Percentiles rank a stretch among this genome's conserved stretches.
Evolutionary conservation across 2,797 vertebrate species (phyloP).

Genomic region (Leuciscus waleckii): DNA sequence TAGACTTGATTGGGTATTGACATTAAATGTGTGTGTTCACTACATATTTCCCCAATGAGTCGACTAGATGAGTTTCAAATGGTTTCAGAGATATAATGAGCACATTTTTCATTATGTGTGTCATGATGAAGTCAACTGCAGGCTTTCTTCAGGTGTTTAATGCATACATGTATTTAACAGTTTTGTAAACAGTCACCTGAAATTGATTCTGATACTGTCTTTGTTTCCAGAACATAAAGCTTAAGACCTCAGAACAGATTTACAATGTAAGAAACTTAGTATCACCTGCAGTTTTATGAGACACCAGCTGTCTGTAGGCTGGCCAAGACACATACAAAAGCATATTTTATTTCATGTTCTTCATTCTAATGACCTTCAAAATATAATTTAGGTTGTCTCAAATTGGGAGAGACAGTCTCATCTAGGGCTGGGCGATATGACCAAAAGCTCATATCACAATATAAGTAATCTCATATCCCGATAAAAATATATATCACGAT

Average conservation of each 20-base stretch:
- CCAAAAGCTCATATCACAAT: too few relatives aligned
- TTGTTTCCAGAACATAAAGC: conserved; percentile 16
- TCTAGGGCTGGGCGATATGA: too few relatives aligned
- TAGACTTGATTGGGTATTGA: conserved; percentile 51
- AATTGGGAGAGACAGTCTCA: conserved; percentile 2
- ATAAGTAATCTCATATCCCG: too few relatives aligned
- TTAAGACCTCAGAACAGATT: conserved; percentile 9
- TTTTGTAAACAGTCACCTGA: not conserved
- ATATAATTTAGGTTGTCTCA: conserved; percentile 62
- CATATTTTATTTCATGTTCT: conserved; percentile 46
- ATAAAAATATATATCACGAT: too few relatives aligned
- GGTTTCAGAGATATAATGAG: conserved; percentile 15
- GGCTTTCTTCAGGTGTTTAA: not conserved
- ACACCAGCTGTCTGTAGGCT: conserved; percentile 47
- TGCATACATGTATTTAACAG: not conserved
- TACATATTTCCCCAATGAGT: conserved; percentile 25
- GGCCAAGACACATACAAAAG: conserved; percentile 53
- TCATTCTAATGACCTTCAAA: conserved; percentile 66
- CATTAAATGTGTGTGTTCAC: conserved; percentile 25
- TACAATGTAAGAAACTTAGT: conserved; percentile 40
- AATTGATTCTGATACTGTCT: not conserved
- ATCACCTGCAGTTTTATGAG: conserved; percentile 52
- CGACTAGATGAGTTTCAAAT: conserved; percentile 7
- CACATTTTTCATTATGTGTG: not conserved
- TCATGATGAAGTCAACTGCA: not conserved